phyloP scores from a whole-genome alignment of 2,888 invertebrate genomes.

The Anarsia innoxiella region DNA sequence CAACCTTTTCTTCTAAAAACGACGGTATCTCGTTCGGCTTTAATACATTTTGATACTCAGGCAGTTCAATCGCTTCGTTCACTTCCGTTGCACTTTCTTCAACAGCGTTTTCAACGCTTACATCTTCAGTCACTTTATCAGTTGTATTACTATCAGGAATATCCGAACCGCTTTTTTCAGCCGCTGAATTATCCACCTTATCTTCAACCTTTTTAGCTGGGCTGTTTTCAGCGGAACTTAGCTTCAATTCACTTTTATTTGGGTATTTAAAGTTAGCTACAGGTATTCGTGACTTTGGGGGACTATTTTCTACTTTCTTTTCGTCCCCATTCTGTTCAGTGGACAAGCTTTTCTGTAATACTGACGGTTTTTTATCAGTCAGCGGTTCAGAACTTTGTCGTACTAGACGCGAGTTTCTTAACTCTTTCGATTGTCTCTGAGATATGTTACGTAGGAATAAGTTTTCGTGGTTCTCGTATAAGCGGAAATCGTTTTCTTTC shows the following conservation, averaged over 20 bases:
- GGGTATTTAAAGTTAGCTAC: conserved; percentile 67
- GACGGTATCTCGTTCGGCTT: conserved; percentile 26
- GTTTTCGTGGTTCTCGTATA: conserved; percentile 66
- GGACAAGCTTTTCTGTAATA: conserved; percentile 56
- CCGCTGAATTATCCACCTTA: too few relatives aligned
- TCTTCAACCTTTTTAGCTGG: conserved; percentile 24
- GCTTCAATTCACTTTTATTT: conserved; percentile 48
- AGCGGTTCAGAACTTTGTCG: conserved; percentile 63
- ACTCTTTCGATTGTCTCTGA: conserved; percentile 58
- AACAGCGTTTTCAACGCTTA: conserved; percentile 9
- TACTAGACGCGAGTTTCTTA: conserved; percentile 45
- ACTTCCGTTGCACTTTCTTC: conserved; percentile 27
- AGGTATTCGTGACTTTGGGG: conserved; percentile 58
- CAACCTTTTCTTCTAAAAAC: too few relatives aligned
- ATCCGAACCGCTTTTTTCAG: too few relatives aligned
- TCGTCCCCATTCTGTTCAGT: conserved; percentile 38
- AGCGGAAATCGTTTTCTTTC: conserved; percentile 36
- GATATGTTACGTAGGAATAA: conserved; percentile 58
- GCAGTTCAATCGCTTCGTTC: conserved; percentile 33
- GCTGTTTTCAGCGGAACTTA: conserved; percentile 50
- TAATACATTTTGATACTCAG: conserved; percentile 59
- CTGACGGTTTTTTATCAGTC: conserved; percentile 40
- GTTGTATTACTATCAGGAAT: neutral
- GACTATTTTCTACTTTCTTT: conserved; percentile 28
- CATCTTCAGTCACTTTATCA: neutral